phyloP scores from a whole-genome alignment of 2,113 vertebrate genomes.

The Ciconia maguari region DNA sequence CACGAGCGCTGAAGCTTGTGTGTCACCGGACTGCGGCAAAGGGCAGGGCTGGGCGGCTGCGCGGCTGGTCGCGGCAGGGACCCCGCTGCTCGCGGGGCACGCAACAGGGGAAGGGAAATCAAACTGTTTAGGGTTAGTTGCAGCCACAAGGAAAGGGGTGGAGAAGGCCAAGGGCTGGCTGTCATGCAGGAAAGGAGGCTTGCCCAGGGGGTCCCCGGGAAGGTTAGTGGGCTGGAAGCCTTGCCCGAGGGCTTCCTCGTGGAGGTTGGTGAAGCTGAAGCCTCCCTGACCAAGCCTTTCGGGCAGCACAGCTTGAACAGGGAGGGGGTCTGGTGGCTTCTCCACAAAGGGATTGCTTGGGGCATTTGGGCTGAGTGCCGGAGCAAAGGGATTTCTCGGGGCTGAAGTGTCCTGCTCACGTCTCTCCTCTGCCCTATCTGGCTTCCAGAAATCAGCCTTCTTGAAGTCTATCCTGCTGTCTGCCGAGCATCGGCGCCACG shows the following conservation, averaged over 20 bases:
- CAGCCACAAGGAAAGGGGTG: conserved; percentile 70
- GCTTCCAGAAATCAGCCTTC: conserved; percentile 62
- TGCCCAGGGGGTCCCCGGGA: conserved; percentile 35
- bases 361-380: not conserved
- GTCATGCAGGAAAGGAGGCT: conserved; percentile 56
- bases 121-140: conserved; percentile 53
- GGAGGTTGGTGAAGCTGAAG: conserved; percentile 31
- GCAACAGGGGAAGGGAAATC: conserved; percentile 62
- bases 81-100: conserved; percentile 37
- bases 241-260: conserved; percentile 3
- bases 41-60: conserved; percentile 64
- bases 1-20: conserved; percentile 76
- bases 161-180: conserved; percentile 73
- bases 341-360: conserved; percentile 57
- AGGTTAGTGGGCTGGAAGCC: conserved; percentile 59
- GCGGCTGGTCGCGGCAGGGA: conserved; percentile 35
- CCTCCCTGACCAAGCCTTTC: conserved; percentile 45
- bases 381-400: conserved; percentile 54
- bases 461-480: conserved; percentile 56
- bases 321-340: not conserved
- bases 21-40: conserved; percentile 64
- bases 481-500: not conserved
- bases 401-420: not conserved
- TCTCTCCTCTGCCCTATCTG: not conserved
- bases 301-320: not conserved